Percentiles rank a stretch among this genome's conserved stretches.
Evolutionary conservation across 2,797 vertebrate genomes (phyloP).

Genomic region (Chelonia mydas): DNA sequence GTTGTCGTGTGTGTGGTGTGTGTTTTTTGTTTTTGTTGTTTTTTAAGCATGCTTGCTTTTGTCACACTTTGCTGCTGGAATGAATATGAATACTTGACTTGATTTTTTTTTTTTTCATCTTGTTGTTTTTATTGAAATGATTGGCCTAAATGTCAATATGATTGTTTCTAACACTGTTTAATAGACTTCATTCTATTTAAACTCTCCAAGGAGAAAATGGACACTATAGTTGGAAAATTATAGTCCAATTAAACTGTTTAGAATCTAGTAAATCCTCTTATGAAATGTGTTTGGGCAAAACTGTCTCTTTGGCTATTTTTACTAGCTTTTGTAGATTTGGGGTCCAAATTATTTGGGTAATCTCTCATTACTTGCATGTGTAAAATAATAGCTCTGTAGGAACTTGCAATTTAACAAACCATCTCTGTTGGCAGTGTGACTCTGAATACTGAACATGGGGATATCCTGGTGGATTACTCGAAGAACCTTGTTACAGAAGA

Average conservation of each 20-base stretch:
- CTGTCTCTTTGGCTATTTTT: background rate
- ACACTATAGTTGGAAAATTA: background rate
- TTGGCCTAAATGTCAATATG: background rate
- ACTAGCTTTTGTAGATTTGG: background rate
- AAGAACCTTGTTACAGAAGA: conserved; percentile 95
- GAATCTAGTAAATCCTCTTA: background rate
- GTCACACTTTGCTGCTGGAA: background rate
- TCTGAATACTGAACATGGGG: conserved; percentile 90
- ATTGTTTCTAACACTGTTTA: background rate
- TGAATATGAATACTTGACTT: background rate
- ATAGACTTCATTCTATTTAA: background rate
- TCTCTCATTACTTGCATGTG: background rate
- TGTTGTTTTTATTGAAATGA: background rate
- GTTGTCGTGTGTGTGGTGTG: background rate
- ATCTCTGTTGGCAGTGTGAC: conserved; percentile 83
- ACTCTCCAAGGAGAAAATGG: background rate
- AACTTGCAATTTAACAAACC: background rate
- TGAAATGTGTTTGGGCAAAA: background rate
- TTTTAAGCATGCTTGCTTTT: background rate
- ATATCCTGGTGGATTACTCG: conserved; percentile 95
- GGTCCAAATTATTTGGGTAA: background rate
- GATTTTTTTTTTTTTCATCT: background rate
- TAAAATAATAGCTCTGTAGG: background rate
- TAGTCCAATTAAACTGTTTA: background rate
- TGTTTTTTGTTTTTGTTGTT: background rate